Evolutionary conservation across 2,113 vertebrate genomes (phyloP), one percentile per base, ranked within the genome.

Genomic region (Promerops cafer): DNA sequence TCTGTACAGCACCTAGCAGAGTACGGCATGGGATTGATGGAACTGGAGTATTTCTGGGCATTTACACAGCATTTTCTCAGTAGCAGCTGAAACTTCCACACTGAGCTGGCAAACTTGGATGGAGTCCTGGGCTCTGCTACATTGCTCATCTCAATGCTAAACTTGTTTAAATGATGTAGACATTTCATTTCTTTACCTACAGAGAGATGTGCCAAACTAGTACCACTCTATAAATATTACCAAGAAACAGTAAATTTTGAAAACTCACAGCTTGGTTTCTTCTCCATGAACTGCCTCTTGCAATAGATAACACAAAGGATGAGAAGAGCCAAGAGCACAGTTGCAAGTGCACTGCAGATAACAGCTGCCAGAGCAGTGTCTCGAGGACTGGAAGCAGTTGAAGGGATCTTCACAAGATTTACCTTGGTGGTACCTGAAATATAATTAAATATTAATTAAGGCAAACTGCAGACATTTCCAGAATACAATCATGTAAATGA

Each of bases 221-320:
- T 35, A 68, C 4, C 2, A 1, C 3, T 35, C 52, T 21, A 52
- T 16, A 31, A 82, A 56, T 40, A 56, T 45, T 22, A 59, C 11
- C 33, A 75, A 66, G 39, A 61, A 87, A 94, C 18, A 64, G 20
- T 11, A 30, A 37, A 24, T 21, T 47, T 0, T 47, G 33, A 27
- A 82, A 75, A 97, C 99, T 99, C 93, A 99, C 99, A 99, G 65
- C 98, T 98, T 96, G 99, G 98, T 60, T 99, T 99, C 95, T 99
- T 99, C 97, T 99, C 99, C 98, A 99, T 98, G 76, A 99, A 98
- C 95, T 99, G 99, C 53, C 99, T 98, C 97, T 99, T 99, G 93
- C 99, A 99, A 85, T 99, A 99, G 97, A 99, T 99, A 93, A 98
- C 97, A 13, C 99, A 99, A n/a, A 99, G 98, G 87, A 99, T 98